Percentiles rank a stretch among this genome's conserved stretches.
Evolutionary conservation across 2,797 vertebrate species (phyloP).

Genomic region (Crax fasciolata): DNA sequence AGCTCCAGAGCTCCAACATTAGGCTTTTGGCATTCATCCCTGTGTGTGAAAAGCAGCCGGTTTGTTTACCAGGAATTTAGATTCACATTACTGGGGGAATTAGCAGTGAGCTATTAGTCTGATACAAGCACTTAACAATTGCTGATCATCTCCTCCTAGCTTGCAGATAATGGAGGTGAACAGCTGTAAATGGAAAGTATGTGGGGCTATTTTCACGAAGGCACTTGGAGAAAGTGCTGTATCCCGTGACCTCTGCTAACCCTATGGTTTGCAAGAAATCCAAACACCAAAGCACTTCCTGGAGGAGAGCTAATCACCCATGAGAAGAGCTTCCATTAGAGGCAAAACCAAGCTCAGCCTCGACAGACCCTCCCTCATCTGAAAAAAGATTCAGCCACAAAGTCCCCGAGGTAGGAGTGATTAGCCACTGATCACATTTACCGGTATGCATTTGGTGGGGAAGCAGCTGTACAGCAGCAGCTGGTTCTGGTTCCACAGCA

Average conservation of each 20-base stretch:
- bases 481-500: background rate
- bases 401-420: slow-evolving; percentile 33
- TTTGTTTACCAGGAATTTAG: slow-evolving; percentile 88
- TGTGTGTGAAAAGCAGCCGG: slow-evolving; percentile 79
- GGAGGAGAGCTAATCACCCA: slow-evolving; percentile 62
- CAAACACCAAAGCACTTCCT: slow-evolving; percentile 67
- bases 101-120: slow-evolving; percentile 86
- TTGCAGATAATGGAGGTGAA: slow-evolving; percentile 83
- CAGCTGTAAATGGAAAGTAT: slow-evolving; percentile 78
- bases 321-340: slow-evolving; percentile 71
- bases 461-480: background rate
- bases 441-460: background rate
- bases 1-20: slow-evolving; percentile 81
- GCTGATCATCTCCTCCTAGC: slow-evolving; percentile 81
- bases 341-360: slow-evolving; percentile 26
- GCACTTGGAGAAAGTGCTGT: slow-evolving; percentile 62
- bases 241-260: slow-evolving; percentile 67
- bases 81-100: slow-evolving; percentile 85
- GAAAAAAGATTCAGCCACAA: slow-evolving; percentile 40
- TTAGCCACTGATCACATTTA: slow-evolving; percentile 20
- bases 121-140: slow-evolving; percentile 88
- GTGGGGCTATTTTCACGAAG: slow-evolving; percentile 72
- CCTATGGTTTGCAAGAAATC: slow-evolving; percentile 66
- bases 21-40: slow-evolving; percentile 83
- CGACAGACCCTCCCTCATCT: slow-evolving; percentile 4